phyloP scores from a whole-genome alignment of 1,140 invertebrate genomes.

The Varroa destructor region DNA sequence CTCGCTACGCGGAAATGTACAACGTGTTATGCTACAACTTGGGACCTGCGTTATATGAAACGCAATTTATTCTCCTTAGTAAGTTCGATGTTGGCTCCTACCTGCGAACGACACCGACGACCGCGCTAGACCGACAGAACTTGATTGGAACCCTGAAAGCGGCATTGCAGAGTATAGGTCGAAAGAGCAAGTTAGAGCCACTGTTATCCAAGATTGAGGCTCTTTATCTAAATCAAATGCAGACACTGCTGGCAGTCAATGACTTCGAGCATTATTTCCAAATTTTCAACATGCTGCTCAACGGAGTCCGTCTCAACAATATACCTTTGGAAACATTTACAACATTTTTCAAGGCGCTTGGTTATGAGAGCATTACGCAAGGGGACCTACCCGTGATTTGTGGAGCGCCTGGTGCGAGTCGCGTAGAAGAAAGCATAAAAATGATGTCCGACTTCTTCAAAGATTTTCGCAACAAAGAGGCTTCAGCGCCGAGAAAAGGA shows the following conservation, averaged over 20 bases:
- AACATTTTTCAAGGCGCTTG: neutral
- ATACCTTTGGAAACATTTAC: constrained; percentile 4
- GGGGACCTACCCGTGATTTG: constrained; percentile 4
- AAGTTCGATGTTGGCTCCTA: constrained; percentile 26
- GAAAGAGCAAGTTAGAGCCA: constrained; percentile 9
- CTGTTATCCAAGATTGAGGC: constrained; percentile 1
- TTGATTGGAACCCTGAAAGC: constrained; percentile 23
- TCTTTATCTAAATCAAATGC: constrained; percentile 16
- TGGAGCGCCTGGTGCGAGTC: neutral
- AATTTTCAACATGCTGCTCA: constrained; percentile 12
- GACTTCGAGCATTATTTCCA: constrained; percentile 22
- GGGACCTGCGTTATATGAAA: constrained; percentile 20
- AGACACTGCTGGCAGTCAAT: constrained; percentile 6
- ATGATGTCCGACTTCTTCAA: constrained; percentile 17
- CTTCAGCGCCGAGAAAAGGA: constrained; percentile 9
- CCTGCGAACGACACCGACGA: constrained; percentile 24
- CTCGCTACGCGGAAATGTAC: constrained; percentile 25
- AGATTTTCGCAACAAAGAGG: constrained; percentile 11
- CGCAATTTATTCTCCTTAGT: constrained; percentile 18
- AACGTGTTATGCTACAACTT: constrained; percentile 18
- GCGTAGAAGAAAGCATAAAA: neutral
- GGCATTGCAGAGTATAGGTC: constrained; percentile 23
- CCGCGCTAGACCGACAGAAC: constrained; percentile 22
- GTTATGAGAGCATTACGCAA: neutral
- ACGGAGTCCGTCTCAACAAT: constrained; percentile 21